These are phyloP conservation scores for Oreochromis mossambicus DNA, from an alignment of 2,797 vertebrate species.

Conservation along the genomic window DNA sequence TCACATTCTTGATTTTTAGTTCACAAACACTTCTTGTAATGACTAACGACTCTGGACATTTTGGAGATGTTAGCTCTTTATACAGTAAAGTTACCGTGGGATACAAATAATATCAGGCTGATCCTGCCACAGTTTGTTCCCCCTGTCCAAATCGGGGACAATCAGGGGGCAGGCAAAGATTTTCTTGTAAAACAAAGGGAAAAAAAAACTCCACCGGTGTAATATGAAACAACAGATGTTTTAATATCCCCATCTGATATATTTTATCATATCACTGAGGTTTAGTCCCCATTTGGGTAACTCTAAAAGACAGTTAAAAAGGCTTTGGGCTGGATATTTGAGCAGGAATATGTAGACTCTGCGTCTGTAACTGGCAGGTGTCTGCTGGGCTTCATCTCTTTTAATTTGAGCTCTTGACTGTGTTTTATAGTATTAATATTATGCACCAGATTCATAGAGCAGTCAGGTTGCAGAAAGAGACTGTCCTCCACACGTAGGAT, in stretches of 20 bases:
- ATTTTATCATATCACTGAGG: background rate
- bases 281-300: background rate
- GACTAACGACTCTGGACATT: background rate
- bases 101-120: background rate
- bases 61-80: background rate
- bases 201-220: background rate
- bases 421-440: background rate
- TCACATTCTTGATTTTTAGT: background rate
- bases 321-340: background rate
- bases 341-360: background rate
- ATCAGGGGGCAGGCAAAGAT: too few species aligned
- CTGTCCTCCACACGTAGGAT: background rate
- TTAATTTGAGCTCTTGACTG: background rate
- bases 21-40: background rate
- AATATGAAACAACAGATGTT: background rate
- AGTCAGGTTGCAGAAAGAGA: too few species aligned
- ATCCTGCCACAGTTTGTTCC: background rate
- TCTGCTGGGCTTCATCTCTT: background rate
- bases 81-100: background rate
- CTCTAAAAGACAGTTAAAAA: fast-evolving
- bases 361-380: background rate
- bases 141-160: too few species aligned
- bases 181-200: background rate
- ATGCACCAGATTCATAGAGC: background rate
- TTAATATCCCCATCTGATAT: background rate